phyloP scores from a whole-genome alignment of 2,888 invertebrate genomes.

The Apotomis capreana region DNA sequence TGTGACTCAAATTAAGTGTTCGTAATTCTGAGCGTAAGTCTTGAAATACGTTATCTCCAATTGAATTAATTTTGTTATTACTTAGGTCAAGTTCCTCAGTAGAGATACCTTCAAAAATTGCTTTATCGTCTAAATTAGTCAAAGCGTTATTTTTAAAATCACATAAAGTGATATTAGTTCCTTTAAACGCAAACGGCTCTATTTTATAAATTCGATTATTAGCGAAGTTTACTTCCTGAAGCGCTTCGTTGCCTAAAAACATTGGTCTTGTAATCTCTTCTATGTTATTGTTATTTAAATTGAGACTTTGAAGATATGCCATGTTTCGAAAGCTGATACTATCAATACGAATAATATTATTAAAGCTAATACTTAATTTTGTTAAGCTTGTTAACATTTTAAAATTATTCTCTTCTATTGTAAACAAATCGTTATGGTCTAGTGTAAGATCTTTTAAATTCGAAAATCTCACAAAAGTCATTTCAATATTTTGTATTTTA shows the following conservation, averaged over 20 bases:
- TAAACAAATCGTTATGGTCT: conserved; percentile 40
- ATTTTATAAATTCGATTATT: conserved; percentile 32
- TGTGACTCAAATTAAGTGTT: too few species aligned
- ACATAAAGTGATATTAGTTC: conserved; percentile 8
- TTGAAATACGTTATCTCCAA: too few species aligned
- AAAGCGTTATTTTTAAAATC: conserved; percentile 23
- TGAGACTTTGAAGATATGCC: conserved; percentile 12
- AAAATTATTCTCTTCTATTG: conserved; percentile 39
- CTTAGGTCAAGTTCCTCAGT: too few species aligned
- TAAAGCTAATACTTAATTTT: conserved; percentile 42
- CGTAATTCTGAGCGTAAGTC: too few species aligned
- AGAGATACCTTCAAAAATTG: too few species aligned
- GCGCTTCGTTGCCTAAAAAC: conserved; percentile 31
- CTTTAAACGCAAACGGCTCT: conserved; percentile 14
- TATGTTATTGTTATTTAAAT: conserved; percentile 42
- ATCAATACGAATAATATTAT: conserved; percentile 39
- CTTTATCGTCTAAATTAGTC: conserved; percentile 11
- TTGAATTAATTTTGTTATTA: too few species aligned
- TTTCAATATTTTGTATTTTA: conserved; percentile 34
- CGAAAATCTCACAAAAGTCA: conserved; percentile 40
- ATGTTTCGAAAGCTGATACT: conserved; percentile 38
- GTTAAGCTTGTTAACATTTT: conserved; percentile 40
- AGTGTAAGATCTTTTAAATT: conserved; percentile 40
- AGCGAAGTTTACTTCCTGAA: conserved; percentile 35
- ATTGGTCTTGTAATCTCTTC: conserved; percentile 29